Evolutionary conservation across 1,140 invertebrate genomes (phyloP).

Genomic region (Drosophila equinoxialis): DNA sequence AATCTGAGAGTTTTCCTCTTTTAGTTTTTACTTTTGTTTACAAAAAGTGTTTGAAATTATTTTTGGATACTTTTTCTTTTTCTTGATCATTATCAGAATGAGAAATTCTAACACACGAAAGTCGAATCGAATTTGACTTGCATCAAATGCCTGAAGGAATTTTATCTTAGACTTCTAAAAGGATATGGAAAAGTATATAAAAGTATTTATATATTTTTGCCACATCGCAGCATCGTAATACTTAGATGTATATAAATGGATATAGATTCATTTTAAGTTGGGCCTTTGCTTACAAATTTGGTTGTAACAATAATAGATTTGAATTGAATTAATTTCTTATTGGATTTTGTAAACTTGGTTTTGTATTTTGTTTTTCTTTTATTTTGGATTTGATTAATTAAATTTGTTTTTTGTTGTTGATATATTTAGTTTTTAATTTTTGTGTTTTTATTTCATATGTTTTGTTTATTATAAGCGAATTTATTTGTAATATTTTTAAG

Average conservation of each 20-base stretch:
- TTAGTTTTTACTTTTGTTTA: slow-evolving; percentile 60
- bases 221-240: slow-evolving; percentile 1
- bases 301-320: slow-evolving; percentile 67
- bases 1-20: slow-evolving; percentile 47
- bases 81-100: slow-evolving; percentile 58
- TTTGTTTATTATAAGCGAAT: slow-evolving; percentile 47
- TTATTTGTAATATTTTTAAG: slow-evolving; percentile 41
- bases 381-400: slow-evolving; percentile 34
- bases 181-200: slow-evolving; percentile 5
- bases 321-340: slow-evolving; percentile 46
- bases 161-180: not conserved
- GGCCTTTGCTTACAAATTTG: slow-evolving; percentile 65
- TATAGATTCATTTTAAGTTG: slow-evolving; percentile 23
- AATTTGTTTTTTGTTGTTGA: slow-evolving; percentile 41
- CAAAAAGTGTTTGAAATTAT: slow-evolving; percentile 75
- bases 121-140: slow-evolving; percentile 21
- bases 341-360: slow-evolving; percentile 60
- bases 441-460: slow-evolving; percentile 50
- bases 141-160: not conserved
- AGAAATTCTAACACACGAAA: slow-evolving; percentile 35
- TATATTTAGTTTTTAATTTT: slow-evolving; percentile 60
- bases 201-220: slow-evolving; percentile 4
- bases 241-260: not conserved
- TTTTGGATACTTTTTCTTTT: slow-evolving; percentile 69
- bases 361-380: slow-evolving; percentile 36